Base-by-base conservation (phyloP, 2,888 invertebrate genomes). In the Xestia sexstrigata region DNA sequence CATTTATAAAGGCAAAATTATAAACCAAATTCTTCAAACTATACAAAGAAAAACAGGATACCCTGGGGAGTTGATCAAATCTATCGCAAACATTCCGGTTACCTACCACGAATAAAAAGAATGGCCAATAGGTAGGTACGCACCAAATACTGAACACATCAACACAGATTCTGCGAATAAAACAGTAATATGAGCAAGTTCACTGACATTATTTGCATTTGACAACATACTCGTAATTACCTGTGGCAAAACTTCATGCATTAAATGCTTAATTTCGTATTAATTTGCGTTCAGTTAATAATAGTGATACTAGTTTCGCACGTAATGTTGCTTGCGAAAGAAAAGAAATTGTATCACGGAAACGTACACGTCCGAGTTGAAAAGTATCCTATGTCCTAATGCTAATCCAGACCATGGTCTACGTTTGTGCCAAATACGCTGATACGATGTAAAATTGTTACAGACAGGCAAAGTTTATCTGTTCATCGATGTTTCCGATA, bases 221-320 rank as follows among this genome's bases (percentile, higher is more conserved):
- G 58, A 82, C 82, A 78, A 55, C 58, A 74, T 74, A n/a, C n/a
- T n/a, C n/a, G n/a, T n/a, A 83, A 85, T 66, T 73, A 65, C 42
- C 42, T 42, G 67, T 39, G 49, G 47, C 55, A 68, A 42, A 78
- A 78, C 23, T 73, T 77, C 68, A 76, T 81, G 63, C 74, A 78
- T 81, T 65, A 74, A 42, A 68, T 63, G 49, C 1, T 23, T 66
- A 79, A 68, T n/a, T n/a, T n/a, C n/a, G n/a, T n/a, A n/a, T n/a
- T n/a, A n/a, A n/a, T 74, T 82, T 86, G n/a, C 58, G 30, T 72
- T 85, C 35, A 30, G 52, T 26, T 74, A 70, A 82, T 82, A 70
- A 65, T 73, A 66, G 52, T 62, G 62, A 58, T 70, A 55, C 58
- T 30, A 0, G 60, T 60, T 39, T 39, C 13, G 39, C 13, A 5